Base-by-base conservation (phyloP, 2,113 vertebrate species). In the Crotophaga sulcirostris region DNA sequence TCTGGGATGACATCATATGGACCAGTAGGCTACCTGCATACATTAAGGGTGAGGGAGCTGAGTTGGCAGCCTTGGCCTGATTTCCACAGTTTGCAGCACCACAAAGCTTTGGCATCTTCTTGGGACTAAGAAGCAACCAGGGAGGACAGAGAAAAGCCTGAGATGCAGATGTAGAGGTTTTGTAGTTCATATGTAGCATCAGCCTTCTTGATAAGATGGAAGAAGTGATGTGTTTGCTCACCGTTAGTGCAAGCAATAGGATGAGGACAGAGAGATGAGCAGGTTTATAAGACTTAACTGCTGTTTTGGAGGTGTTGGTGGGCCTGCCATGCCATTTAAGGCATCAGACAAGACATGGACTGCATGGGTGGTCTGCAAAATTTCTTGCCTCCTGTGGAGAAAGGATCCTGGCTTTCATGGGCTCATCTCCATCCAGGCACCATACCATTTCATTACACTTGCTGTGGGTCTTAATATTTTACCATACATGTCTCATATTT, bases 21-120 rank as follows among this genome's bases (percentile, higher is more conserved):
- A 80, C 86, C 88, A 84, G 73, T 16, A 72, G 3, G 3, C 60
- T 92, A 87, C 96, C 83, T 92, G 94, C 90, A 89, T 82, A 9
- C 3, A 7, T 78, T 79, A 82, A 78, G 42, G 73, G 44, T 0
- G 11, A 64, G 58, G 54, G 16, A 84, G 74, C 69, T 95, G 94
- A 96, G 87, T 79, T 96, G 92, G 78, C 92, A 89, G 68, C 80
- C 60, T 51, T 58, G 15, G 52, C n/a, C 56, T 67, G 44, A 92
- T 89, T 94, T 84, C 73, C 84, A 90, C 60, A 47, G 83, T 16
- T 52, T 84, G 75, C 38, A 84, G 87, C 55, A 58, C 9, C 45
- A 42, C 15, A 23, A 20, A 87, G 21, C 16, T 42, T 76, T 49
- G 73, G 33, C 67, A 40, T 38, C 59, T 90, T 82, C 42, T 76